Evolutionary conservation across 2,113 vertebrate genomes (phyloP).

Genomic region (Atherinomorus stipes): DNA sequence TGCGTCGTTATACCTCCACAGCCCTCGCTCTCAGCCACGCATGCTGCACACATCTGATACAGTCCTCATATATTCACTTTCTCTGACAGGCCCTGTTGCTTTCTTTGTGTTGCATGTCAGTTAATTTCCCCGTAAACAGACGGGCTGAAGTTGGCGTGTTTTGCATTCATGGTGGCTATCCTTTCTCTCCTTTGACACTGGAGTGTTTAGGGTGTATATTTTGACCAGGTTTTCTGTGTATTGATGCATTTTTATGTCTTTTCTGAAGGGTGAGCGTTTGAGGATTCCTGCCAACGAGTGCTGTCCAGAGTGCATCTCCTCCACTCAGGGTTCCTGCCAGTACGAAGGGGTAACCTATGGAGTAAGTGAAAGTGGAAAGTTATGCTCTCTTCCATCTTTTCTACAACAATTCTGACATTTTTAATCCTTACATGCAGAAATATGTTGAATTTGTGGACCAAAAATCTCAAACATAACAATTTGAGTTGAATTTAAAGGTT

Average conservation of each 20-base stretch:
- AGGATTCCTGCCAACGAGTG: constrained; percentile 88
- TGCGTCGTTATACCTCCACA: neutral
- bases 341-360: constrained; percentile 82
- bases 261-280: constrained; percentile 88
- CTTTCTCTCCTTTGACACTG: neutral
- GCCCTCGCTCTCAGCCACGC: neutral
- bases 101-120: neutral
- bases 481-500: too few relatives aligned
- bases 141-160: neutral
- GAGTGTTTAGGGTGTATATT: neutral
- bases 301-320: constrained; percentile 88
- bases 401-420: neutral
- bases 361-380: constrained; percentile 80
- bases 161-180: neutral
- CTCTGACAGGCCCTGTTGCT: neutral
- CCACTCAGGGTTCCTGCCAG: constrained; percentile 83
- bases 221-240: neutral
- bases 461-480: too few relatives aligned
- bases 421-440: neutral
- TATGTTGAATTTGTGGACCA: too few relatives aligned
- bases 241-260: constrained; percentile 16
- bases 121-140: constrained; percentile 34
- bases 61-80: constrained; percentile 7
- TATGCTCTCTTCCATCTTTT: neutral
- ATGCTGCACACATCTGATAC: neutral